phyloP scores from a whole-genome alignment of 2,113 vertebrate species.

The Cairina moschata region DNA sequence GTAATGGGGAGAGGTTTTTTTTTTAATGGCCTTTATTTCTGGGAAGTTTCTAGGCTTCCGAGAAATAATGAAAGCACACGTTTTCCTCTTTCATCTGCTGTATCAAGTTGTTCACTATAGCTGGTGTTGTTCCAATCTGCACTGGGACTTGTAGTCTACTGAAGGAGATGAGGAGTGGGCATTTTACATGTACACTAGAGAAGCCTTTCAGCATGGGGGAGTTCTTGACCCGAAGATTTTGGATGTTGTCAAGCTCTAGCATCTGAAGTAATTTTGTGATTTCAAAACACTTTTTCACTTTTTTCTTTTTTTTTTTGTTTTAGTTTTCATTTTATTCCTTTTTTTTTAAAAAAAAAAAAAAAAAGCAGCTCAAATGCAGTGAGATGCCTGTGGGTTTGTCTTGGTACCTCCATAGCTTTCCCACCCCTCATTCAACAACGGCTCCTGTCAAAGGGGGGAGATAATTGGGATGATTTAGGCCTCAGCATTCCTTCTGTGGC shows the following conservation, averaged over 20 bases:
- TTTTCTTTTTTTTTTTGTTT: too few species aligned
- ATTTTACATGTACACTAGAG: neutral
- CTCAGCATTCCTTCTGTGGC: neutral
- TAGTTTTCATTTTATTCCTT: too few species aligned
- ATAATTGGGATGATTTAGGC: neutral
- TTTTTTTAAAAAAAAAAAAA: neutral
- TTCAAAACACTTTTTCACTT: neutral
- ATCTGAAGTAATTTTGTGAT: neutral
- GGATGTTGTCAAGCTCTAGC: neutral
- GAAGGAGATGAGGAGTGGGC: neutral
- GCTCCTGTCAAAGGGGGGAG: neutral
- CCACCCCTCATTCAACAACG: neutral
- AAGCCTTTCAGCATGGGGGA: neutral
- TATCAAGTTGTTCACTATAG: neutral
- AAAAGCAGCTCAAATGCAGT: neutral
- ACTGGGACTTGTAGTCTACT: fast-evolving
- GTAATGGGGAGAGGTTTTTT: neutral
- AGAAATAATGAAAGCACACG: neutral
- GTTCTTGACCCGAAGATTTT: neutral
- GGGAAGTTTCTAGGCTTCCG: neutral
- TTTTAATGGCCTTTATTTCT: neutral
- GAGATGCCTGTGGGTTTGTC: neutral
- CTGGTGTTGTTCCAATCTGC: neutral
- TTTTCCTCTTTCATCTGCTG: neutral
- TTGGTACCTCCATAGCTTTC: neutral